A percentile compares a stretch with the other conserved stretches of the same genome.
Evolutionary conservation across 1,140 invertebrate species (phyloP).

Genomic region (Thaumatotibia leucotreta): DNA sequence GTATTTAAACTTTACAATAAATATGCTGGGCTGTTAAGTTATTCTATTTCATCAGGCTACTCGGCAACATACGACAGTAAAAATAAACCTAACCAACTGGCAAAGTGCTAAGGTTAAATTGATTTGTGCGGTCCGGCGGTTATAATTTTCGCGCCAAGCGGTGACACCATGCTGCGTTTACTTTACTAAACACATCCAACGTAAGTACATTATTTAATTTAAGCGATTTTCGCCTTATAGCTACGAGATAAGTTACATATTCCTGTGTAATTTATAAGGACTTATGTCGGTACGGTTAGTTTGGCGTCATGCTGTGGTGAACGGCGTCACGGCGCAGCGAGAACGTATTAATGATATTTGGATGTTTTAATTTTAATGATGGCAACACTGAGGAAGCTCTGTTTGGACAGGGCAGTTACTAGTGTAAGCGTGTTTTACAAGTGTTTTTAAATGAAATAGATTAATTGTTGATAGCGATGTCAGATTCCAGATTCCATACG

Average conservation of each 20-base stretch:
- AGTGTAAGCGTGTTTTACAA: background rate
- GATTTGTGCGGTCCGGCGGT: constrained; percentile 44
- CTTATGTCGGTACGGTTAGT: background rate
- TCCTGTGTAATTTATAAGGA: background rate
- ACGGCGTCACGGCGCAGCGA: background rate
- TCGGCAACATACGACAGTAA: background rate
- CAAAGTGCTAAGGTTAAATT: constrained; percentile 24
- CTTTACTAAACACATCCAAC: background rate
- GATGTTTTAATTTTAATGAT: constrained; percentile 14
- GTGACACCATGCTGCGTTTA: constrained; percentile 37
- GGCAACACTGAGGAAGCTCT: constrained; percentile 5
- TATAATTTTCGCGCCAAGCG: constrained; percentile 61
- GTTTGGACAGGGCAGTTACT: constrained; percentile 2
- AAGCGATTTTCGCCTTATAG: background rate
- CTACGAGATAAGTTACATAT: background rate
- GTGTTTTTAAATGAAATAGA: background rate
- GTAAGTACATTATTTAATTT: background rate
- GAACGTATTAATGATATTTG: constrained; percentile 14
- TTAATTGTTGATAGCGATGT: background rate
- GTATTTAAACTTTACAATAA: too few species aligned
- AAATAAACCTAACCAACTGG: constrained; percentile 29
- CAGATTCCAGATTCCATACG: too few species aligned
- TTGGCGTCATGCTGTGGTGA: background rate
- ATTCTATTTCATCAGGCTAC: background rate
- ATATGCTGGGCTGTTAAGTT: too few species aligned